Percentiles rank a stretch among this genome's conserved stretches.
Conservation (phyloP, 2,797 vertebrate genomes). For the Anguilla obscura region DNA sequence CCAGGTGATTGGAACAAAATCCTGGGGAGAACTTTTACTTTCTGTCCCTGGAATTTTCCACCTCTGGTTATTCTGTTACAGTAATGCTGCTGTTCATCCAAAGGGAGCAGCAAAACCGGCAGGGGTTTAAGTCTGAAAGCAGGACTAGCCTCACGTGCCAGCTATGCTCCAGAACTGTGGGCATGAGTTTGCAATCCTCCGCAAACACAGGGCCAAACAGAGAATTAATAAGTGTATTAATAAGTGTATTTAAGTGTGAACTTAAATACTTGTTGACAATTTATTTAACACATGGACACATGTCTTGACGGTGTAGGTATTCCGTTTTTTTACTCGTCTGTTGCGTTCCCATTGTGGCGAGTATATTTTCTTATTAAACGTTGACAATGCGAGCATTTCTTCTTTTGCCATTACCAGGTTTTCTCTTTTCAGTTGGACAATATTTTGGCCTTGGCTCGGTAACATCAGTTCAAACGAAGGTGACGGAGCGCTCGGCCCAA, state of each 20-base stretch:
- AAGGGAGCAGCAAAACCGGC: too few relatives aligned
- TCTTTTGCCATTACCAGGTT: constrained; percentile 1
- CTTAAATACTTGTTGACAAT: not conserved
- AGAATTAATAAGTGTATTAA: not conserved
- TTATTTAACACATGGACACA: not conserved
- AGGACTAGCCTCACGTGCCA: not conserved
- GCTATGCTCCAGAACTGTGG: not conserved
- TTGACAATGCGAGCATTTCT: not conserved
- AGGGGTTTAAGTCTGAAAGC: too few relatives aligned
- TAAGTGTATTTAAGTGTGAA: not conserved
- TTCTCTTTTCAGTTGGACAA: not conserved
- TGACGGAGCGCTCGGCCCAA: not conserved
- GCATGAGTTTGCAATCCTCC: not conserved
- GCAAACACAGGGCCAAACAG: not conserved
- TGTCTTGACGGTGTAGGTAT: not conserved
- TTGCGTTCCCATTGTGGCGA: not conserved
- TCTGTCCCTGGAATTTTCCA: too few relatives aligned
- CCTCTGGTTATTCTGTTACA: too few relatives aligned
- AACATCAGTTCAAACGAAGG: not conserved
- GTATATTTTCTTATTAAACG: not conserved
- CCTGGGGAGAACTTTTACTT: too few relatives aligned
- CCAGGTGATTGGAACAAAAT: too few relatives aligned
- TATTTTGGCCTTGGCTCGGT: not conserved
- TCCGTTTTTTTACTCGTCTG: not conserved
- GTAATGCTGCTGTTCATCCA: too few relatives aligned